These are phyloP conservation scores for Paramormyrops hopkinsi DNA, from an alignment of 2,797 vertebrate genomes.

Conservation along the genomic window DNA sequence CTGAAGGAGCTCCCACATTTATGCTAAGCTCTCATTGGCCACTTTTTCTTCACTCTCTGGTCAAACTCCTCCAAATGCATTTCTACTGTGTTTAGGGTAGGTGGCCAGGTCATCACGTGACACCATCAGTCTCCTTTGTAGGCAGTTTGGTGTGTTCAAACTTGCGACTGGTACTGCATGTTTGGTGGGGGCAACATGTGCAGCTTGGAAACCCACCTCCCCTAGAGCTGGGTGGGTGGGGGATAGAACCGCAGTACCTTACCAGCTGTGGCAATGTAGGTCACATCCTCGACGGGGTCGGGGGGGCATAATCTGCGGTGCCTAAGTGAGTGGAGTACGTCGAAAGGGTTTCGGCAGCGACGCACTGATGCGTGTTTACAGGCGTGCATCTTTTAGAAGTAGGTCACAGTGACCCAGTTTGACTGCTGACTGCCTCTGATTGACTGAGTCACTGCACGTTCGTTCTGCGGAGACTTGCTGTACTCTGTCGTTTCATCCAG, in stretches of 20 bases:
- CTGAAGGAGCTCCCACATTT: background rate
- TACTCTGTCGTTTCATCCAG: background rate
- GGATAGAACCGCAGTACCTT: background rate
- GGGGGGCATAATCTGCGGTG: conserved; percentile 46
- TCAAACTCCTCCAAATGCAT: background rate
- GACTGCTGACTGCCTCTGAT: conserved; percentile 26
- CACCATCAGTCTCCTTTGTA: background rate
- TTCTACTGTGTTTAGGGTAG: background rate
- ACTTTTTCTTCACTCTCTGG: background rate
- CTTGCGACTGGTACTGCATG: background rate
- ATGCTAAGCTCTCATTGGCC: background rate
- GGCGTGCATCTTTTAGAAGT: conserved; percentile 61
- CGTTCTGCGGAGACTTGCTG: conserved; percentile 14
- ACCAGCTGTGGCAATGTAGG: conserved; percentile 31
- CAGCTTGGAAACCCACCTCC: background rate
- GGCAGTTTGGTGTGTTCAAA: background rate
- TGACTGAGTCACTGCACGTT: conserved; percentile 2
- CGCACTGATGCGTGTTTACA: conserved; percentile 48
- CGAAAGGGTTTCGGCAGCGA: background rate
- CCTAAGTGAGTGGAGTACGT: conserved; percentile 47
- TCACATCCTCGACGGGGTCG: conserved; percentile 45
- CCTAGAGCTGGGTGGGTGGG: background rate
- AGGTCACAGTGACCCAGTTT: conserved; percentile 66
- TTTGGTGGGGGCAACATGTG: background rate
- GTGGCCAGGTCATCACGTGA: background rate